Base-by-base conservation (phyloP, 2,888 invertebrate genomes). In the Copidosoma aretas region DNA sequence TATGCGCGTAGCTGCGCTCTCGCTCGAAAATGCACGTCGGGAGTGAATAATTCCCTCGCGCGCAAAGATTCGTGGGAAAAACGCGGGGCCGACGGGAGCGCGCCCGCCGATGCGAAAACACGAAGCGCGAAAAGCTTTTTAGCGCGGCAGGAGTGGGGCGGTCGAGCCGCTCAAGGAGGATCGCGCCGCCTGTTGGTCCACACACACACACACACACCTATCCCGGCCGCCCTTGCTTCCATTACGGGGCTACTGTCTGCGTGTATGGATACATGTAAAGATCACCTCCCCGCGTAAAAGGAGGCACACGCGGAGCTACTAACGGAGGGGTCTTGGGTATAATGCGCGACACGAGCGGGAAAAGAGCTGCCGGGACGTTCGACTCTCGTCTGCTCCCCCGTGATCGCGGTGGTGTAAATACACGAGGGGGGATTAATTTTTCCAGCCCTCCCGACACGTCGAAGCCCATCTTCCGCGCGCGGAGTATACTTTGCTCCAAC, bases 161-260 rank as follows among this genome's bases (percentile, higher is more conserved):
- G 76, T 74, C 76, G 77, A 78, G 73, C 76, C 72, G 76, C 75
- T 78, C 75, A 75, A 74, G 73, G 70, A 72, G 74, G 75, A 77
- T 78, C 76, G 77, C 73, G 75, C 74, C 72, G 62, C 71, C 67
- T 69, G 68, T 71, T 68, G 68, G 68, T 71, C n/a, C n/a, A n/a
- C n/a, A n/a, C n/a, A n/a, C n/a, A n/a, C n/a, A n/a, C n/a, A n/a
- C n/a, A n/a, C n/a, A n/a, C n/a, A n/a, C n/a, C 3, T 3, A 68
- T 61, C 61, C 64, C 51, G 51, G 17, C 51, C 22, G 15, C 17
- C 43, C 32, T 32, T 32, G 8, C 4, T 32, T 32, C 32, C 8
- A 32, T 32, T 32, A 32, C 32, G 32, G n/a, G n/a, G n/a, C n/a
- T n/a, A n/a, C n/a, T n/a, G n/a, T n/a, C n/a, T n/a, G n/a, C n/a